These are phyloP conservation scores for Lagopus muta DNA, from an alignment of 2,113 vertebrate species.

Conservation along the genomic window DNA sequence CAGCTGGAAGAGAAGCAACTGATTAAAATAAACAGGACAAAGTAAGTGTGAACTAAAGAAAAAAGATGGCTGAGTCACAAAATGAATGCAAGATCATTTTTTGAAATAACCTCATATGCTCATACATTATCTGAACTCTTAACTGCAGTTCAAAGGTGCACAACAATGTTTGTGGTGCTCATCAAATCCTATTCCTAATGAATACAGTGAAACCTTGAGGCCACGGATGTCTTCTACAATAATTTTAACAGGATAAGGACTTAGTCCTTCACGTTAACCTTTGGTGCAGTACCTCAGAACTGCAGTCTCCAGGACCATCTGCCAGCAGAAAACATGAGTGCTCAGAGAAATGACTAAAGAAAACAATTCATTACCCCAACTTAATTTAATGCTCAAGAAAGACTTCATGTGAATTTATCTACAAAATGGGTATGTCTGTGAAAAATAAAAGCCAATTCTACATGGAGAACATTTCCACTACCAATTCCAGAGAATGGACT, in stretches of 20 bases:
- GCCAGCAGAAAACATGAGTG: neutral
- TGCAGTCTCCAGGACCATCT: constrained; percentile 21
- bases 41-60: neutral
- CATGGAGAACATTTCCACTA: neutral
- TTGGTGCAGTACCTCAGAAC: neutral
- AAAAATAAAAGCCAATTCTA: neutral
- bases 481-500: neutral
- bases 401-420: neutral
- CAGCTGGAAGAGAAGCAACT: neutral
- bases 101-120: neutral
- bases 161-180: neutral
- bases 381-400: neutral
- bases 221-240: neutral
- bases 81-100: neutral
- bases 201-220: neutral
- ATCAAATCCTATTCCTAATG: neutral
- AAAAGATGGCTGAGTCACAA: neutral
- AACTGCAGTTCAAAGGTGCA: neutral
- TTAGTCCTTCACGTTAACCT: neutral
- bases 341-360: neutral
- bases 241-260: neutral
- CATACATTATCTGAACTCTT: neutral
- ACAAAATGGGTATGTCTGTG: neutral
- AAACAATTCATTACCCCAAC: neutral
- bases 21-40: constrained; percentile 10